A percentile compares a stretch with the other conserved stretches of the same genome.
phyloP scores from a whole-genome alignment of 2,888 invertebrate genomes.

The Lingula anatina region DNA sequence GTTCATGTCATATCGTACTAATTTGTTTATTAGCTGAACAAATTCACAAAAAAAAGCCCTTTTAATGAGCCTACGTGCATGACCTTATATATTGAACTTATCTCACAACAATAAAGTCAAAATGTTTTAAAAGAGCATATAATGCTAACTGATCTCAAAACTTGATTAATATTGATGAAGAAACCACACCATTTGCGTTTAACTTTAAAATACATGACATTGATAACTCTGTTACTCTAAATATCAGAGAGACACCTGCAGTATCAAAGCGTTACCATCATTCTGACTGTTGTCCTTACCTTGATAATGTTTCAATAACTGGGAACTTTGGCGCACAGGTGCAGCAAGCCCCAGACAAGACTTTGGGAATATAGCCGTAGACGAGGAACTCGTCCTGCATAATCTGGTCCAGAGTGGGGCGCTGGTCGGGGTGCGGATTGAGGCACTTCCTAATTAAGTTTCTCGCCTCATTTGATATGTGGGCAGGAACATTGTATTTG shows the following conservation, averaged over 20 bases:
- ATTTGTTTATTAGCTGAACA: too few species aligned
- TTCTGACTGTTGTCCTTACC: too few species aligned
- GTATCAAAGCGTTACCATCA: not conserved
- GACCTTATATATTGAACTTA: too few species aligned
- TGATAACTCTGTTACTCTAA: not conserved
- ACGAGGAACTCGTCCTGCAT: constrained; percentile 65
- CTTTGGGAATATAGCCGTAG: constrained; percentile 54
- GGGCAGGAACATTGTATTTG: constrained; percentile 52
- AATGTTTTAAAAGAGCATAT: too few species aligned
- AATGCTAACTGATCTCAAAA: too few species aligned
- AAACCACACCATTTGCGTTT: constrained; percentile 18
- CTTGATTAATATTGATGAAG: not conserved
- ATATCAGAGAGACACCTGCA: not conserved
- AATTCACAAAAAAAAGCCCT: too few species aligned
- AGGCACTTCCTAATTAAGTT: constrained; percentile 65
- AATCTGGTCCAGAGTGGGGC: constrained; percentile 75
- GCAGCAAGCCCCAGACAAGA: constrained; percentile 56
- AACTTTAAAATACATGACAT: too few species aligned
- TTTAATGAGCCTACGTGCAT: too few species aligned
- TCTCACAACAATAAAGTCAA: too few species aligned
- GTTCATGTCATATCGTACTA: too few species aligned
- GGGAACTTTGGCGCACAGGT: constrained; percentile 54
- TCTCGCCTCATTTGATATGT: constrained; percentile 51
- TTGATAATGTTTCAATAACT: constrained; percentile 4
- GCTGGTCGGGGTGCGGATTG: constrained; percentile 73